Conservation (phyloP, 2,113 vertebrate species). For the Cyphomyrus discorhynchus region DNA sequence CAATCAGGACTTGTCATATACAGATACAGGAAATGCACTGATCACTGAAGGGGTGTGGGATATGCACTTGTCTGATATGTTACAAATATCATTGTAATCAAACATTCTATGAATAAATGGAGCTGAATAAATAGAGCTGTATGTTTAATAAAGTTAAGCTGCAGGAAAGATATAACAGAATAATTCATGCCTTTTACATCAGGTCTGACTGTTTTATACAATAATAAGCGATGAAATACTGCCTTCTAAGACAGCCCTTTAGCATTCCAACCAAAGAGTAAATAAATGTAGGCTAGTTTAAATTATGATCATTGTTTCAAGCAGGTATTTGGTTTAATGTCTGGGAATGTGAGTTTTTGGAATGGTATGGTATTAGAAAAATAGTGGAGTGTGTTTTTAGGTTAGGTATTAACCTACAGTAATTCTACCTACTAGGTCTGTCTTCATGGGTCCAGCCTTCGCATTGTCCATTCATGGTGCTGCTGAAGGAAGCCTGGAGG, state of each 20-base stretch:
- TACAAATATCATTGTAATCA: neutral
- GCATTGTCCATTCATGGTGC: neutral
- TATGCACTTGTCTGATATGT: neutral
- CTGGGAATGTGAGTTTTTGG: neutral
- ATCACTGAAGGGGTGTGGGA: neutral
- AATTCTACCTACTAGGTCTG: neutral
- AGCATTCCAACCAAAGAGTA: neutral
- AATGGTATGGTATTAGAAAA: neutral
- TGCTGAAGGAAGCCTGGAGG: neutral
- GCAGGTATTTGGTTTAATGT: neutral
- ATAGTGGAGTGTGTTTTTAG: neutral
- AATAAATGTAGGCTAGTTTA: neutral
- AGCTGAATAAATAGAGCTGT: neutral
- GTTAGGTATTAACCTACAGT: neutral
- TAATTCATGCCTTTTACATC: neutral
- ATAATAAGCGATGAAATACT: neutral
- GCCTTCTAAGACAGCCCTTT: neutral
- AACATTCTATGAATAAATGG: neutral
- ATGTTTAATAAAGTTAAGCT: neutral
- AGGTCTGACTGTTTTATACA: neutral
- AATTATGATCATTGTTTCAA: neutral
- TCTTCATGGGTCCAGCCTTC: neutral
- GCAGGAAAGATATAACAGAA: neutral
- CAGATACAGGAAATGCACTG: neutral
- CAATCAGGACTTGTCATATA: neutral